phyloP scores from a whole-genome alignment of 1,140 invertebrate species.

The Gerris buenoi region DNA sequence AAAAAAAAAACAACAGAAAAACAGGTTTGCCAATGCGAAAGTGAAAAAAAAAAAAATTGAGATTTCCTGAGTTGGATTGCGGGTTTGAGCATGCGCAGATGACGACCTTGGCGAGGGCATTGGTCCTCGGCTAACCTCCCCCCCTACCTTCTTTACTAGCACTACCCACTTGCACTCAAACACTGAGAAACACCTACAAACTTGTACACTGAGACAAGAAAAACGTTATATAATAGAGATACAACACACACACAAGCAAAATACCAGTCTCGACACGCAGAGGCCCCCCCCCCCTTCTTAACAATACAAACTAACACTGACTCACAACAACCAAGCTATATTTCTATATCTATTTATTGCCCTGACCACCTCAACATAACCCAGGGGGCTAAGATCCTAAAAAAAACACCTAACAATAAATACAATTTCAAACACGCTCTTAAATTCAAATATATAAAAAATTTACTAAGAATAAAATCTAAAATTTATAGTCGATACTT shows the following conservation, averaged over 20 bases:
- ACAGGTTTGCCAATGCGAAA: too few relatives aligned
- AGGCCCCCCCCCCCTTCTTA: too few relatives aligned
- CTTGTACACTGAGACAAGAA: neutral
- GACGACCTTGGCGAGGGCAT: slow-evolving; percentile 13
- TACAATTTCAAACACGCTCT: too few relatives aligned
- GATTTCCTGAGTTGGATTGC: neutral
- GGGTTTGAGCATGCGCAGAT: neutral
- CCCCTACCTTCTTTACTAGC: slow-evolving; percentile 4
- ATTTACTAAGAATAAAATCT: too few relatives aligned
- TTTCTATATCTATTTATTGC: neutral
- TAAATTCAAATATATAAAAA: too few relatives aligned
- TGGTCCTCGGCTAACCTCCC: neutral
- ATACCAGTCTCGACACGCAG: neutral
- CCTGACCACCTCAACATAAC: slow-evolving; percentile 1
- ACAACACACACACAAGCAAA: neutral
- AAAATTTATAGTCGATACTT: too few relatives aligned
- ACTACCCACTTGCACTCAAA: slow-evolving; percentile 6
- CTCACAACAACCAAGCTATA: too few relatives aligned
- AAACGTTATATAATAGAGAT: neutral
- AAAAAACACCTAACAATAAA: too few relatives aligned
- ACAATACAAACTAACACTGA: too few relatives aligned
- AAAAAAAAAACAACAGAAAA: too few relatives aligned
- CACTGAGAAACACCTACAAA: too few relatives aligned
- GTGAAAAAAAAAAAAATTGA: neutral
- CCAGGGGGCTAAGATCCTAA: too few relatives aligned